Percentiles rank a stretch among this genome's conserved stretches.
Conservation (phyloP, 2,888 invertebrate genomes). For the Sisyra terminalis region DNA sequence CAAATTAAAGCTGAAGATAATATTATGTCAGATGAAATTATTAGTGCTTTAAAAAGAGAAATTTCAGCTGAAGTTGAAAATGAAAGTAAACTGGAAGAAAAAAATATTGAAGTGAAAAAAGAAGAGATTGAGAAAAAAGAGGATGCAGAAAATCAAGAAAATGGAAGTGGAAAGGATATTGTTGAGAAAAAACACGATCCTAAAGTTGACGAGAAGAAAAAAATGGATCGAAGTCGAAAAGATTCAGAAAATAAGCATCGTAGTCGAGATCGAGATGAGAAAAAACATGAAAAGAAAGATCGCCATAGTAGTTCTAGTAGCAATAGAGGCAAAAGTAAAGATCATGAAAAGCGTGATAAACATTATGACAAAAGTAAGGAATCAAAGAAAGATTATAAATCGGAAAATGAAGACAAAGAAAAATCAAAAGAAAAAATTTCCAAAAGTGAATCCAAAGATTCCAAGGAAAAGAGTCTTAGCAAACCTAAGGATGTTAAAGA, state of each 20-base stretch:
- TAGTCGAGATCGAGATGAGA: slow-evolving; percentile 10
- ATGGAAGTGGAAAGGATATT: slow-evolving; percentile 8
- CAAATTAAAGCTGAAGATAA: slow-evolving; percentile 13
- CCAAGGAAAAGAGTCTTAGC: slow-evolving; percentile 20
- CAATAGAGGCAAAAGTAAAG: slow-evolving; percentile 12
- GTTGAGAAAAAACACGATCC: background rate
- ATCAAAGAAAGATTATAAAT: slow-evolving; percentile 24
- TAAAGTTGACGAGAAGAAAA: slow-evolving; percentile 8
- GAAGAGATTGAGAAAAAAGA: slow-evolving; percentile 39
- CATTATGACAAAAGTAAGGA: slow-evolving; percentile 21
- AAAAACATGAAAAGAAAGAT: slow-evolving; percentile 24
- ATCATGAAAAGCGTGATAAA: slow-evolving; percentile 14
- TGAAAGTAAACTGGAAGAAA: background rate
- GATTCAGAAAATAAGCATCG: slow-evolving; percentile 7
- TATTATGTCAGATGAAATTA: slow-evolving; percentile 20
- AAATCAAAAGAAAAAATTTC: slow-evolving; percentile 5
- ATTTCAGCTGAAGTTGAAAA: background rate
- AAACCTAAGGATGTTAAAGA: slow-evolving; percentile 26
- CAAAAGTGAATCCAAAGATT: slow-evolving; percentile 1
- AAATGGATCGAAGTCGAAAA: background rate
- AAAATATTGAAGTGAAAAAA: background rate
- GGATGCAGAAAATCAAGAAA: slow-evolving; percentile 13
- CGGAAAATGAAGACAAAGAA: slow-evolving; percentile 14
- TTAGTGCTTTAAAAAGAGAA: background rate
- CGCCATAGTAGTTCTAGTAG: slow-evolving; percentile 23